Evolutionary conservation across 1,140 invertebrate species (phyloP), one percentile per base, ranked within the genome.

Genomic region (Limonius californicus): DNA sequence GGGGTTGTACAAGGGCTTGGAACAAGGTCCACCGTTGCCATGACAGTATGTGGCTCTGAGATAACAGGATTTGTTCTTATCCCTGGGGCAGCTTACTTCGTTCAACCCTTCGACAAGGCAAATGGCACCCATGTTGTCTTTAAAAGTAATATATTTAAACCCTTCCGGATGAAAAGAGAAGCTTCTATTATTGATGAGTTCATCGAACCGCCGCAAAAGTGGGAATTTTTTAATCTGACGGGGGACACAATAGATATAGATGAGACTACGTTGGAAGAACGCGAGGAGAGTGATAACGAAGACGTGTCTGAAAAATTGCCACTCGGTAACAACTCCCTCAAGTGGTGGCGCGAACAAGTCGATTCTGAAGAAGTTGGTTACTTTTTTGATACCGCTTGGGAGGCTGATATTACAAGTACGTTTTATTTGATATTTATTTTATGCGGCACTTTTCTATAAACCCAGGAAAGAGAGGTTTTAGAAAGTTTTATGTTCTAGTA

Each of bases 381-480:
- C 65, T 82, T 81, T 63, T 76, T 72, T 7, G 78, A 79, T 47
- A 72, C 73, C 0, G 71, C 72, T 1, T 81, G 80, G 81, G 75
- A 74, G 16, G 15, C 50, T 12, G 45, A 20, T 21, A 20, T 57
- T 15, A 35, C 53, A 57, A 62, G 63, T 68, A 59, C 59, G 56
- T 47, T 20, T 45, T n/a, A 45, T 4, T n/a, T 45, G n/a, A 15
- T 45, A 12, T 45, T 27, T 27, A 3, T 9, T 27, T 27, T 27
- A 27, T 4, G 23, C 9, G 23, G 23, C 9, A 27, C 3, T 27
- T n/a, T n/a, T n/a, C n/a, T n/a, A n/a, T n/a, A n/a, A n/a, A n/a
- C n/a, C n/a, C n/a, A n/a, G n/a, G n/a, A n/a, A n/a, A n/a, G n/a
- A n/a, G n/a, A n/a, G n/a, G n/a, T n/a, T n/a, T n/a, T n/a, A n/a